Conservation (phyloP, 35 echinoderm and acorn worm species). For the Ophioderma brevispina region DNA sequence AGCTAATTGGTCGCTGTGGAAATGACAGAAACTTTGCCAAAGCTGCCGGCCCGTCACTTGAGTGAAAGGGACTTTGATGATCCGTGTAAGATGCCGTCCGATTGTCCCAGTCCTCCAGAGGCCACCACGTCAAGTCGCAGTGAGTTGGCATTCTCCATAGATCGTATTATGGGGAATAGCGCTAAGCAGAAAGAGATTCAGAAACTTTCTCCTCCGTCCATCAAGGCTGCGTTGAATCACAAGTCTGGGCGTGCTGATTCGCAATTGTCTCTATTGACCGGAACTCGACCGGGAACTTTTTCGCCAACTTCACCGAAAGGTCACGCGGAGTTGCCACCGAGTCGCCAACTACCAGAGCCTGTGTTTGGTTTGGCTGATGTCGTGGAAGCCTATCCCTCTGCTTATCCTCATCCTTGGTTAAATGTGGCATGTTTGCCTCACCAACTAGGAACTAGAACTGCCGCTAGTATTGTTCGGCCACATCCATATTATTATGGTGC, state of each 20-base stretch:
- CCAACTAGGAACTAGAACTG: constrained; percentile 22
- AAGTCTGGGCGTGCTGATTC: not conserved
- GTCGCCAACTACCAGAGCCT: not conserved
- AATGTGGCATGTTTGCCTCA: constrained; percentile 30
- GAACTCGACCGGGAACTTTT: not conserved
- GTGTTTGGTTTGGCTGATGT: not conserved
- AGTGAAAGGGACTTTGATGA: constrained; percentile 12
- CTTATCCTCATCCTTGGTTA: constrained; percentile 10
- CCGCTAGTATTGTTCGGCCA: not conserved
- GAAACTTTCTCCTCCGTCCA: constrained; percentile 24
- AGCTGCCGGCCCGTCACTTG: not conserved
- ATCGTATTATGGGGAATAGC: constrained; percentile 64
- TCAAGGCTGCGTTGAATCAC: not conserved
- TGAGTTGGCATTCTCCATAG: constrained; percentile 69
- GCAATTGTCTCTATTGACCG: not conserved
- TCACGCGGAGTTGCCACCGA: not conserved
- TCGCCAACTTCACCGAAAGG: not conserved
- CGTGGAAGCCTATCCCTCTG: not conserved
- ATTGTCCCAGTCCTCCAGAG: constrained; percentile 9
- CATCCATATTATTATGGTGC: constrained; percentile 33
- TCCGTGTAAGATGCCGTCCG: constrained; percentile 22
- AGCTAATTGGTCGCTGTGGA: constrained; percentile 12
- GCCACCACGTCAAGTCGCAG: not conserved
- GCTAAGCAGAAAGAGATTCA: not conserved
- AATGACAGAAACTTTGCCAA: constrained; percentile 14